Evolutionary conservation across 2,113 vertebrate species (phyloP).

Genomic region (Erinaceus europaeus): DNA sequence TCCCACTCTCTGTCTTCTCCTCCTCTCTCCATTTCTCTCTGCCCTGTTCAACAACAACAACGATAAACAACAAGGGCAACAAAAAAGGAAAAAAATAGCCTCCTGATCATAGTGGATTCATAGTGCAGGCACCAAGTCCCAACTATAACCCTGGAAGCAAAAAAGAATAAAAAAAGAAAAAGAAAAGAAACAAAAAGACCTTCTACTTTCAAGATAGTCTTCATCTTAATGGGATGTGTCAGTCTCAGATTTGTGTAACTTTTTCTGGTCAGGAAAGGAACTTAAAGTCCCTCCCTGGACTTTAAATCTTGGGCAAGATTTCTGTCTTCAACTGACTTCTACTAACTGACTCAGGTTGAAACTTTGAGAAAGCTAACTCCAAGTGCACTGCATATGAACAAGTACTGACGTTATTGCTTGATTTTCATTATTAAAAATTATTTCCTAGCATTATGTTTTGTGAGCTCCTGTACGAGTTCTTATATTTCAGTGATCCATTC

Average conservation of each 20-base stretch:
- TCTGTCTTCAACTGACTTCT: conserved; percentile 9
- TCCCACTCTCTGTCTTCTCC: too few species aligned
- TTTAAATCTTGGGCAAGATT: background rate
- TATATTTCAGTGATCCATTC: background rate
- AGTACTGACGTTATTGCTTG: conserved; percentile 14
- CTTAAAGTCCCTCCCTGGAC: too few species aligned
- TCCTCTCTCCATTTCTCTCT: too few species aligned
- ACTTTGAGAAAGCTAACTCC: background rate
- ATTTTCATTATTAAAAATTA: background rate
- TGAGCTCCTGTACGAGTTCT: background rate
- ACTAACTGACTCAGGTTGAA: background rate
- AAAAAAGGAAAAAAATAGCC: too few species aligned
- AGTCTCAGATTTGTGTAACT: background rate
- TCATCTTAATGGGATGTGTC: conserved; percentile 9
- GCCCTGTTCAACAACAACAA: too few species aligned
- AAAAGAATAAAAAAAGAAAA: too few species aligned
- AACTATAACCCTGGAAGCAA: too few species aligned
- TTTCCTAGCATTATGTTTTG: background rate
- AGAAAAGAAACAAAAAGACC: too few species aligned
- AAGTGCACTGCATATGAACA: background rate
- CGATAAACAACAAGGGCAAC: too few species aligned
- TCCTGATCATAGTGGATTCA: too few species aligned
- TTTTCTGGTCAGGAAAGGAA: too few species aligned
- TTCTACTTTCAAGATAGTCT: background rate
- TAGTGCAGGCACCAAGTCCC: too few species aligned